These are phyloP conservation scores for Lophochroa leadbeateri DNA, from an alignment of 2,113 vertebrate species.

Conservation along the genomic window DNA sequence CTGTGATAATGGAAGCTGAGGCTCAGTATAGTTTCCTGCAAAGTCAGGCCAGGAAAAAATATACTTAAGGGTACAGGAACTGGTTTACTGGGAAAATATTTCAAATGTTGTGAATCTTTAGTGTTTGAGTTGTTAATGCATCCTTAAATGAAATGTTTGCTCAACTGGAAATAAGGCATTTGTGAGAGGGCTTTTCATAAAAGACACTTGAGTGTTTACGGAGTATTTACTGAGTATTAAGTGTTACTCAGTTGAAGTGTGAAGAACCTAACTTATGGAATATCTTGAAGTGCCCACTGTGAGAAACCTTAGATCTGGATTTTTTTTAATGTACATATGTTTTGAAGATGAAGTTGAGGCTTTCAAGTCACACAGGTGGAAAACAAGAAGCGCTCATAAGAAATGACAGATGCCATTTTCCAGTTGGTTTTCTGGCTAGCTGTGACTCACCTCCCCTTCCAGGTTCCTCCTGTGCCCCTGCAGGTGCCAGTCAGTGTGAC, in stretches of 20 bases:
- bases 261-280: background rate
- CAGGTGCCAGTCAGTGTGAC: background rate
- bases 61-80: background rate
- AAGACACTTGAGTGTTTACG: background rate
- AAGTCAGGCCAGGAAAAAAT: background rate
- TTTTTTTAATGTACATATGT: background rate
- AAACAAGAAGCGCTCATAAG: background rate
- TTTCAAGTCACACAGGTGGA: background rate
- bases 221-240: background rate
- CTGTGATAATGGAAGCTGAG: background rate
- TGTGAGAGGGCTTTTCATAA: background rate
- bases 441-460: fast-evolving
- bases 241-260: background rate
- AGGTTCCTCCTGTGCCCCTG: background rate
- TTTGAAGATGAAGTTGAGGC: background rate
- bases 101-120: background rate
- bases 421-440: background rate
- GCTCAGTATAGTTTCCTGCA: background rate
- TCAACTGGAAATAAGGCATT: background rate
- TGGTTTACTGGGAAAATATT: background rate
- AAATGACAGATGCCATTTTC: background rate
- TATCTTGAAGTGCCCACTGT: background rate
- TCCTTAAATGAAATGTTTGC: background rate
- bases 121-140: background rate
- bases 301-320: background rate